Evolutionary conservation across 2,888 invertebrate genomes (phyloP), one percentile per base, ranked within the genome.

Genomic region (Sinelater perroti): DNA sequence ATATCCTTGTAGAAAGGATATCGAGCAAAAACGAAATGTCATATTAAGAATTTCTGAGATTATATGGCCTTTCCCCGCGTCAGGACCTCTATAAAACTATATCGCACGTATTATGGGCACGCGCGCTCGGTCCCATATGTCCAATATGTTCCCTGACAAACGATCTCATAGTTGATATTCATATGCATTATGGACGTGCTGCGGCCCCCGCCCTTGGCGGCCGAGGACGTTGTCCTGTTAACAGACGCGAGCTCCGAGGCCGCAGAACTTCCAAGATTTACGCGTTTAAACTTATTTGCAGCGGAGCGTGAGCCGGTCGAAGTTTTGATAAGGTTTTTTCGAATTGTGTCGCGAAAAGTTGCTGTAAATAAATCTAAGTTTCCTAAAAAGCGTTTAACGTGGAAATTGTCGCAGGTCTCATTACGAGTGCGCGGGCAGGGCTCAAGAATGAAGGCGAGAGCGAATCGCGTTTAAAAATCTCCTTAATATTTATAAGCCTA

Each of bases 111-210:
- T 55, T 54, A 60, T 38, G 28, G 44, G 38, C 59, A 60, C 59
- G 59, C 51, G 59, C 51, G 59, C 45, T 38, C 28, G 54, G 58
- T 55, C 55, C 49, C 58, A 57, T 59, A 62, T 16, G 58, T 45
- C 50, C 55, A 54, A 61, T 54, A 54, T 61, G 61, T 54, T 52
- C 45, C 46, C 45, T 58, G 58, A 62, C 52, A 56, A 62, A 62
- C 59, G 61, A 56, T 58, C 52, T 55, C 59, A 55, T 59, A 58
- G 57, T 61, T 58, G 58, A 50, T 62, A 62, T 62, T 62, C 61
- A 62, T 62, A 57, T 55, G 59, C 46, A 55, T 60, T 60, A 55
- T 55, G 40, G 52, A 28, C 53, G 52, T 57, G 46, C 46, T 35
- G n/a, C n/a, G n/a, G 40, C 31, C 17, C 14, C 24, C 40, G 35